Base-by-base conservation (phyloP, 2,797 vertebrate species). In the Pitangus sulphuratus region DNA sequence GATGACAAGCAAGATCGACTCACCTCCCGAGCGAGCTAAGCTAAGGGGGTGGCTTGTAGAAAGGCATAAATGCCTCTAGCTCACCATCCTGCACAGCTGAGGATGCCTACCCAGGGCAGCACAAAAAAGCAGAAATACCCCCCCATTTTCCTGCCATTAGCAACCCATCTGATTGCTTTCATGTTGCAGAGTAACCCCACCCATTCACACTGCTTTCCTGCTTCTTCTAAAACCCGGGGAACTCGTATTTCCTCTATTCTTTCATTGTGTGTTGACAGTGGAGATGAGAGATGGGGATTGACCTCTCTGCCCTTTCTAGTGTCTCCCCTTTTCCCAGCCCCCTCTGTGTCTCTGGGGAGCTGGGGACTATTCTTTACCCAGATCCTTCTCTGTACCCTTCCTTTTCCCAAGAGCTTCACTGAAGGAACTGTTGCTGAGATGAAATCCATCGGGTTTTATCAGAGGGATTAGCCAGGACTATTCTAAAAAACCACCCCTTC, bases 161-260 rank as follows among this genome's bases (percentile, higher is more conserved):
- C 3, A 58, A 47, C 25, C 18, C 4, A 17, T 5, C 31, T 11
- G 25, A 25, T 44, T 33, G 62, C 1, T 0, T 5, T 21, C 42
- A 0, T 19, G 28, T 35, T 42, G 53, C 50, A 69, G 47, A 78
- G 42, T 16, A 48, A 24, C 50, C n/a, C 47, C 35, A 76, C 30
- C 51, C 75, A 42, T 42, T 37, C 47, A 35, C 35, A 70, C 9
- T 8, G n/a, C 5, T 20, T 58, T 78, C 53, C 45, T 50, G 35
- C 50, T 79, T 45, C 64, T 57, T 74, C 70, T 71, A n/a, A 84
- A 76, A 68, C 70, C 39, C 7, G 39, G 20, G 25, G 33, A 88
- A 86, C 44, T 75, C 22, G 19, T 62, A 51, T 42, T 89, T 76
- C 64, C 44, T 74, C 40, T 65, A 2, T 39, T 61, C 48, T 85